Conservation (phyloP, 2,888 invertebrate genomes). For the Blastobasis lacticolella region DNA sequence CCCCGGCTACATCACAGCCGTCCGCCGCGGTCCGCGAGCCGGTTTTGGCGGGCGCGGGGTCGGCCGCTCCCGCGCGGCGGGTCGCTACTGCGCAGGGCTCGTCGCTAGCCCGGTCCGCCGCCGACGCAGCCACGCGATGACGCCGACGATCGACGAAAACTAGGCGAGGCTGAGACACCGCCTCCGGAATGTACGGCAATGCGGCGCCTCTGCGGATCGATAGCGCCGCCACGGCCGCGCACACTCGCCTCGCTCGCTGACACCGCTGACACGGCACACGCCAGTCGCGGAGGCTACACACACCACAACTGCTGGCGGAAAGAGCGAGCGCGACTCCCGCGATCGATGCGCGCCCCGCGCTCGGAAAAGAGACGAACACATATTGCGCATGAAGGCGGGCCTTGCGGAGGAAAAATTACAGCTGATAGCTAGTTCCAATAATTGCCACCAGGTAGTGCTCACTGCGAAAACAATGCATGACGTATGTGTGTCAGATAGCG, state of each 20-base stretch:
- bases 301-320: constrained; percentile 42
- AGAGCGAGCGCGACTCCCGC: constrained; percentile 53
- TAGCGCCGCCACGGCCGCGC: constrained; percentile 40
- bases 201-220: constrained; percentile 69
- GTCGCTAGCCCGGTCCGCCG: constrained; percentile 51
- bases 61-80: constrained; percentile 57
- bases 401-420: constrained; percentile 61
- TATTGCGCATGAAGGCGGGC: constrained; percentile 58
- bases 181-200: constrained; percentile 75
- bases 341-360: constrained; percentile 49
- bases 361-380: constrained; percentile 63
- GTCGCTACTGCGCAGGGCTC: constrained; percentile 60
- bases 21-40: constrained; percentile 72
- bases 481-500: constrained; percentile 8
- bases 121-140: constrained; percentile 66
- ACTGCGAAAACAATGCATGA: constrained; percentile 31
- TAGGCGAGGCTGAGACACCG: constrained; percentile 72
- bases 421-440: constrained; percentile 49
- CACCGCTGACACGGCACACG: constrained; percentile 38
- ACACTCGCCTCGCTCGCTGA: constrained; percentile 64
- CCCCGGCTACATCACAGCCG: constrained; percentile 73
- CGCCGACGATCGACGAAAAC: constrained; percentile 67
- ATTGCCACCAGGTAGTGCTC: constrained; percentile 39
- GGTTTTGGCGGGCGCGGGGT: constrained; percentile 69
- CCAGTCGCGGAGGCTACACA: constrained; percentile 24